Base-by-base conservation (phyloP, 2,797 vertebrate genomes). In the Enteromius viviparus region DNA sequence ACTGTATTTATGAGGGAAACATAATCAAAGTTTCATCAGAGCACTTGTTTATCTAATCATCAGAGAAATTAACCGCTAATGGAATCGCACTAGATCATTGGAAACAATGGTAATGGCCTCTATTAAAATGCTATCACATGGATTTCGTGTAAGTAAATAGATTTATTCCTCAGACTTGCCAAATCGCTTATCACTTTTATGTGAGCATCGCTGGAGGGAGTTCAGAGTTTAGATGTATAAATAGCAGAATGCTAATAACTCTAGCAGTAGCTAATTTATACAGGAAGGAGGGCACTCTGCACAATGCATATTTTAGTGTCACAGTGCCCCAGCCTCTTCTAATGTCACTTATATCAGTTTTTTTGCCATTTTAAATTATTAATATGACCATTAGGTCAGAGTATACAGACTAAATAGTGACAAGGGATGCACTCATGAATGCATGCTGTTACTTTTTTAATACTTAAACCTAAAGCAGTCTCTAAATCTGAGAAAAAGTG, bases 11-110 rank as follows among this genome's bases (percentile, higher is more conserved):
- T 71, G 29, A 68, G 10, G 23, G 68, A 71, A 88, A 82, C 76
- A 81, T 80, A 82, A 86, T 85, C 47, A 81, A 75, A 76, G 68
- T 87, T 88, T 82, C 80, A 87, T 76, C 34, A 81, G 65, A 58
- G 81, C 49, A 76, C 87, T 88, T 88, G 82, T 89, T 89, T 87
- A 87, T 85, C 53, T 82, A 87, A 87, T 87, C 84, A 81, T 81
- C 71, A 77, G 55, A 49, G 75, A 83, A 85, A 88, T 84, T 65
- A 88, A 79, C 76, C 23, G 17, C 83, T 85, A 82, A 85, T 85
- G 86, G 76, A 32, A 66, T 75, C 4, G 21, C 70, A 81, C 70
- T 85, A 71, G 64, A 79, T 85, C 37, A 66, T 51, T 62, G 76
- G 62, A 80, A 84, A 82, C 79, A 29, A 84, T 78, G 47, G 29